Evolutionary conservation across 2,113 vertebrate species (phyloP).

Genomic region (Diphyllodes magnificus): DNA sequence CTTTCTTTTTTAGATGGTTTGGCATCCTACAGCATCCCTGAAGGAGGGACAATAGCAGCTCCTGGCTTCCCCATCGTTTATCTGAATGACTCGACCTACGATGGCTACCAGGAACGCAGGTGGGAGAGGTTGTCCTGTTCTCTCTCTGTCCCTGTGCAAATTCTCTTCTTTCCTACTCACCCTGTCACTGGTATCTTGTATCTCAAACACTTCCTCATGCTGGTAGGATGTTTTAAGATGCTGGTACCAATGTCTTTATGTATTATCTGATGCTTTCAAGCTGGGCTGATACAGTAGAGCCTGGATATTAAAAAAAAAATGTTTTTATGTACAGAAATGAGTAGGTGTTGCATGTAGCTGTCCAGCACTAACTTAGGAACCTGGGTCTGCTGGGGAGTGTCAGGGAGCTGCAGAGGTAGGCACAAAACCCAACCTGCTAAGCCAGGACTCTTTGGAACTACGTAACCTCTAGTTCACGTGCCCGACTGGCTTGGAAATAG

Average conservation of each 20-base stretch:
- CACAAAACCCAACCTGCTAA: not conserved
- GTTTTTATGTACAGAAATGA: not conserved
- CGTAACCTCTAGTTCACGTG: not conserved
- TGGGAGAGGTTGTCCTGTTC: not conserved
- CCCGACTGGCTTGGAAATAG: not conserved
- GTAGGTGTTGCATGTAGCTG: not conserved
- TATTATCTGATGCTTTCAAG: not conserved
- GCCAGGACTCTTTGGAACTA: not conserved
- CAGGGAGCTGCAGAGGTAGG: not conserved
- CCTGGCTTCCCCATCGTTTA: slow-evolving; percentile 75
- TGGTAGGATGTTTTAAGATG: not conserved
- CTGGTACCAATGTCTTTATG: not conserved
- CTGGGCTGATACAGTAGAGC: not conserved
- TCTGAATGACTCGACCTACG: slow-evolving; percentile 90
- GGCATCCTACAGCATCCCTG: slow-evolving; percentile 82
- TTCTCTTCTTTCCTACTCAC: not conserved
- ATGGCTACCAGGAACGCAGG: slow-evolving; percentile 81
- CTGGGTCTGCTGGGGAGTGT: not conserved
- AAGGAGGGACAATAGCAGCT: slow-evolving; percentile 81
- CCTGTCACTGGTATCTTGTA: not conserved
- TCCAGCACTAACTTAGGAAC: not conserved
- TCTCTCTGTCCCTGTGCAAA: not conserved
- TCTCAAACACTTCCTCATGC: not conserved
- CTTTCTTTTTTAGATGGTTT: slow-evolving; percentile 78
- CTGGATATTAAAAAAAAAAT: not conserved